Evolutionary conservation across 2,888 invertebrate species (phyloP), one percentile per base, ranked within the genome.

Genomic region (Theodoxus fluviatilis): DNA sequence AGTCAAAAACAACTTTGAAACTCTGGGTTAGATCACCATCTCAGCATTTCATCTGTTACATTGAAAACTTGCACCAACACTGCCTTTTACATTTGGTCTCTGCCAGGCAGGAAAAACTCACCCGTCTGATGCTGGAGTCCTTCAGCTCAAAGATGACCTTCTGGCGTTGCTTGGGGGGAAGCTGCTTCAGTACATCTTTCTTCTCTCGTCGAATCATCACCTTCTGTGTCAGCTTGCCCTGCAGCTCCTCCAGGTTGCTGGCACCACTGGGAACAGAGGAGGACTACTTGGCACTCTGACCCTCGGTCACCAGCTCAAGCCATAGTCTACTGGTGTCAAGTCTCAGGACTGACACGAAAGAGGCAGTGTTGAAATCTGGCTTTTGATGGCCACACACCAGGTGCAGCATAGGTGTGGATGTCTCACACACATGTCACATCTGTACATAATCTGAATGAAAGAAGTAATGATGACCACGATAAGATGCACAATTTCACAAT

Each of bases 81-180:
- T 9, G 33, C 28, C 12, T 35, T 35, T 25, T 4, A 31, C 7
- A n/a, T n/a, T n/a, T n/a, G n/a, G n/a, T n/a, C n/a, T n/a, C 22
- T 35, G 28, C n/a, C n/a, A n/a, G n/a, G n/a, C n/a, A n/a, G n/a
- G 15, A 12, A 15, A 18, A 64, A 28, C 33, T 18, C 72, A 84
- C 85, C 80, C 83, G 84, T 73, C 82, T 84, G 6, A 83, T 65
- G 3, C 79, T 73, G 0, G 84, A 84, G 9, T 82, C 81, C 72
- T 84, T 85, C 25, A 85, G 76, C 37, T 83, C 80, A 78, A 85
- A 85, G 9, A 83, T 75, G 40, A 85, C 78, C 63, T 78, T 79
- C 74, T 85, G 85, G 68, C 85, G 75, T 70, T 82, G 83, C 76
- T 85, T 85, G 0, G 84, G 81, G 7, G 85, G 85, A 33, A 85